Base-by-base conservation (phyloP, 2,797 vertebrate genomes). In the Cichlasoma orientale region DNA sequence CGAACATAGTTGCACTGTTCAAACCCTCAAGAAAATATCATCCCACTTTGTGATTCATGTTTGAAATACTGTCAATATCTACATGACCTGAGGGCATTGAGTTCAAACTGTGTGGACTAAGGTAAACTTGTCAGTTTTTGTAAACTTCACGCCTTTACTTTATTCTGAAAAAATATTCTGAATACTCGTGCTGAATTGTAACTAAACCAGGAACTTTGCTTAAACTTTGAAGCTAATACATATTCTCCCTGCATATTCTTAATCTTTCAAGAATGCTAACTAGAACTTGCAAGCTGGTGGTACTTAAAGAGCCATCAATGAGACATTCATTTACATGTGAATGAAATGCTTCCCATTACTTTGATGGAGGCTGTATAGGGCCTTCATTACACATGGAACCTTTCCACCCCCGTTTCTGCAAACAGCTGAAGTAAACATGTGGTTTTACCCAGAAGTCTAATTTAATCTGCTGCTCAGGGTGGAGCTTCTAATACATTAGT, bases 321-420 rank as follows among this genome's bases (percentile, higher is more conserved):
- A 77, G 29, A 50, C n/a, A n/a, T 72, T 19, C 1, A 72, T 82
- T 76, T 76, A 41, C 23, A 71, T 75, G 21, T 50, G 56, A 78
- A 56, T 54, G 21, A 72, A 78, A 73, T 25, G n/a, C 3, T 6
- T 55, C 5, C n/a, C 13, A 59, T 66, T 27, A 25, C 19, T 27
- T 56, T 47, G 36, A 53, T 27, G 29, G 52, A 31, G 57, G 11
- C 70, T 27, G 56, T 36, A 36, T 36, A 9, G 29, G 21, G 8
- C 21, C 29, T 25, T 68, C 7, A n/a, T 50, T 74, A 29, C 23
- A 53, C 12, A 57, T 27, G 14, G 7, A 61, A 47, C 19, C 25
- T 23, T 68, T 56, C 41, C 16, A 31, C 9, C 27, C 7, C 9
- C 3, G 66, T 16, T 72, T 14, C 23, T 56, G 7, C n/a, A 10